phyloP scores from a whole-genome alignment of 2,797 vertebrate species.

The Hypotaenidia philippensis region DNA sequence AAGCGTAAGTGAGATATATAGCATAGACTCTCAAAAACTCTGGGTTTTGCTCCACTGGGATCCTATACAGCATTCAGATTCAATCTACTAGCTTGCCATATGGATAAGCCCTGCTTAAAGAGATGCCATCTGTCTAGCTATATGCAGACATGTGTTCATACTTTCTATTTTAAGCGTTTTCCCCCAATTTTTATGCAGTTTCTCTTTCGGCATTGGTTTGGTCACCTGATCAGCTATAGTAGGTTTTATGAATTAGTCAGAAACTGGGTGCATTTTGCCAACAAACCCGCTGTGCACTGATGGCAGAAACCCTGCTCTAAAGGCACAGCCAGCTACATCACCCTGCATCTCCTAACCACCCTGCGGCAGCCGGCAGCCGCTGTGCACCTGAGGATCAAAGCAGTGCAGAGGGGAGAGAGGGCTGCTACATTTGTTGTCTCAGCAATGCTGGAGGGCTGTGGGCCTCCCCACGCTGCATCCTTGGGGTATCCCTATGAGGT shows the following conservation, averaged over 20 bases:
- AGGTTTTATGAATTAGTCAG: constrained; percentile 64
- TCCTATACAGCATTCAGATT: constrained; percentile 24
- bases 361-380: accelerated
- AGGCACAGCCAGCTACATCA: not conserved
- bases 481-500: accelerated
- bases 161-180: constrained; percentile 51
- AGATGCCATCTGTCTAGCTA: constrained; percentile 33
- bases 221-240: constrained; percentile 31
- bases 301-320: not conserved
- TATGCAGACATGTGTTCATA: constrained; percentile 43
- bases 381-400: accelerated
- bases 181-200: constrained; percentile 14
- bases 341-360: not conserved
- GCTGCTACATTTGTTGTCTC: not conserved
- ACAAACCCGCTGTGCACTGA: not conserved
- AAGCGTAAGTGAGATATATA: not conserved
- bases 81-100: constrained; percentile 36
- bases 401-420: accelerated
- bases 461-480: accelerated
- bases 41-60: not conserved
- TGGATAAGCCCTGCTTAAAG: constrained; percentile 35
- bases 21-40: not conserved
- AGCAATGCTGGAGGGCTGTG: not conserved
- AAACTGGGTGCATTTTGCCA: not conserved
- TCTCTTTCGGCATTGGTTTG: not conserved